A percentile compares a stretch with the other conserved stretches of the same genome.
Conservation (phyloP, 2,888 invertebrate genomes). For the Tanypteryx hageni region DNA sequence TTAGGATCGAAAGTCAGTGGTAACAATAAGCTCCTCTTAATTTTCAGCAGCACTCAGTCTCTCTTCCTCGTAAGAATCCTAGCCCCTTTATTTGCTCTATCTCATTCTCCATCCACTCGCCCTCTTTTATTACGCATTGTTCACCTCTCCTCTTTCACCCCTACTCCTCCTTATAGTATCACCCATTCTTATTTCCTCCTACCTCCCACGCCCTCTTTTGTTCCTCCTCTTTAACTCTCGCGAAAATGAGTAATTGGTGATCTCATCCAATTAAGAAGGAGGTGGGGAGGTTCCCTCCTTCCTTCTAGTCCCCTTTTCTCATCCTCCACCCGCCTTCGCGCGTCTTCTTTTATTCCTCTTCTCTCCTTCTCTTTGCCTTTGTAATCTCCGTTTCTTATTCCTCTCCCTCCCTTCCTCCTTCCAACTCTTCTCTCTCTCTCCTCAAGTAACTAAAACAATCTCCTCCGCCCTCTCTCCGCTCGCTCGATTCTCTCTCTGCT, state of each 20-base stretch:
- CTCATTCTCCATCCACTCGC: no score
- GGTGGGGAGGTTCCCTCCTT: background rate
- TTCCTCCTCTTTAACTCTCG: background rate
- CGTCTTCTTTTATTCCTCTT: background rate
- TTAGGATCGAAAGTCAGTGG: no score
- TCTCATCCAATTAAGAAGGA: constrained; percentile 51
- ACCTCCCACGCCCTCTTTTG: background rate
- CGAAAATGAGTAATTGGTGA: constrained; percentile 50
- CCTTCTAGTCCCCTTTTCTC: background rate
- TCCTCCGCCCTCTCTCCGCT: no score
- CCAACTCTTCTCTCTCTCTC: background rate
- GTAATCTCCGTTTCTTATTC: background rate
- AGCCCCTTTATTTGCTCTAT: no score
- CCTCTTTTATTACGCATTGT: no score
- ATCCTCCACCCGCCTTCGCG: background rate
- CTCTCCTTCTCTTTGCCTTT: background rate
- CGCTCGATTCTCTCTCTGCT: background rate
- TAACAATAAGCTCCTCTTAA: no score
- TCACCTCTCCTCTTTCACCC: background rate
- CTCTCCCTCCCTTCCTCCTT: background rate
- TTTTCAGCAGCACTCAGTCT: no score
- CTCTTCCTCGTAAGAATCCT: no score
- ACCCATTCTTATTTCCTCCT: background rate
- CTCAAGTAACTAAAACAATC: background rate
- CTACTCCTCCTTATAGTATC: background rate